Conservation (phyloP, 2,113 vertebrate species). For the Gallinago paraguaiae region DNA sequence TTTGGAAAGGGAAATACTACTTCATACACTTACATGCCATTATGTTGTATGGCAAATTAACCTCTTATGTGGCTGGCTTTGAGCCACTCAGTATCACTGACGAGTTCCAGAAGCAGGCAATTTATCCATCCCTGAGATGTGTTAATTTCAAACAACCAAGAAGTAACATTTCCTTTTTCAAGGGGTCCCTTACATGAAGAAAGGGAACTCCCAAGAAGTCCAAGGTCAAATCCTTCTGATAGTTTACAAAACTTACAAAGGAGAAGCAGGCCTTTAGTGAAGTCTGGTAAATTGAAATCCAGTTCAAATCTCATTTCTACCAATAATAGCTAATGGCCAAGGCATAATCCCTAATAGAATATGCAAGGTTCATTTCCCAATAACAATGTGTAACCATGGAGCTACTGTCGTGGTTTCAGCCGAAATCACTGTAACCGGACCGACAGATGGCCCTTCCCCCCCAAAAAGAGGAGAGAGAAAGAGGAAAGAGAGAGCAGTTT, state of each 20-base stretch:
- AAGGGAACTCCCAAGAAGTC: not conserved
- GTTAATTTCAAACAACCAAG: not conserved
- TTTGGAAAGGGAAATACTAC: not conserved
- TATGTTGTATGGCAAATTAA: not conserved
- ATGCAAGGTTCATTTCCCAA: not conserved
- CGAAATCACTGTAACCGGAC: too few relatives aligned
- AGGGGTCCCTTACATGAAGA: not conserved
- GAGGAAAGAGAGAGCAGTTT: too few relatives aligned
- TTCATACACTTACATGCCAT: fast-evolving
- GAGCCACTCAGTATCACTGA: fast-evolving
- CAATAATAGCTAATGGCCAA: not conserved
- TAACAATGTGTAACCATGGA: not conserved
- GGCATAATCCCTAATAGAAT: not conserved
- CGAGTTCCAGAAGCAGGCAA: not conserved
- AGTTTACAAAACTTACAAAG: not conserved
- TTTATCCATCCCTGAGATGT: not conserved
- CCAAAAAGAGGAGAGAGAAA: too few relatives aligned
- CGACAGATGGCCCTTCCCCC: too few relatives aligned
- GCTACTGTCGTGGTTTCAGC: too few relatives aligned
- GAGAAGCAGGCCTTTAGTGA: not conserved
- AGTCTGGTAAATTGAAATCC: not conserved
- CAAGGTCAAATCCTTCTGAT: fast-evolving
- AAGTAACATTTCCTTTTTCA: not conserved
- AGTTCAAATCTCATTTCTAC: not conserved
- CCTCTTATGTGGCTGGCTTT: not conserved